These are phyloP conservation scores for Laticauda colubrina DNA, from an alignment of 2,113 vertebrate species.

Conservation along the genomic window DNA sequence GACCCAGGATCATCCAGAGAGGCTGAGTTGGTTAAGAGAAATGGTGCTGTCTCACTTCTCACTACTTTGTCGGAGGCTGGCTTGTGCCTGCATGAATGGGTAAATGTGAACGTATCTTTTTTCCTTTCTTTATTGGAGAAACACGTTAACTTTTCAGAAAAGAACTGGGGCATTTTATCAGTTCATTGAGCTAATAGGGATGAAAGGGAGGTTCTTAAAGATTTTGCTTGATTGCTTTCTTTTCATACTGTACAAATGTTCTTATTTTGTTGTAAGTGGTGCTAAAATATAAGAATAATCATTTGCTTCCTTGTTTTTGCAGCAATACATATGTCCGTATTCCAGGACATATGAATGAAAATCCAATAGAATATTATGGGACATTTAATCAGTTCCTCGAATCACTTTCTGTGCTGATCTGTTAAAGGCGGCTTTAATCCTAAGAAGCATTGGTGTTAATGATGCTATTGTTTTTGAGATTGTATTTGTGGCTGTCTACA, in stretches of 20 bases:
- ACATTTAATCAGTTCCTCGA: neutral
- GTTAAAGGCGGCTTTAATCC: neutral
- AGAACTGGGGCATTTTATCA: neutral
- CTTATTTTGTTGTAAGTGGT: neutral
- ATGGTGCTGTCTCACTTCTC: neutral
- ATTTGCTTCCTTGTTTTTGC: neutral
- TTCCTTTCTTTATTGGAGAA: neutral
- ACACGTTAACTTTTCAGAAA: neutral
- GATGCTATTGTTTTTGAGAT: neutral
- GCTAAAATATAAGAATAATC: neutral
- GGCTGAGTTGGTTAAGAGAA: neutral
- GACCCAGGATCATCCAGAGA: neutral
- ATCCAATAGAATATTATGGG: neutral
- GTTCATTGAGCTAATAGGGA: neutral
- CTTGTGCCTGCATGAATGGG: neutral
- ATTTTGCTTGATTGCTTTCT: neutral
- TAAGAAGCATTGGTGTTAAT: neutral
- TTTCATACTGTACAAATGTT: neutral
- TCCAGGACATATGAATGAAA: neutral
- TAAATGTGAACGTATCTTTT: neutral
- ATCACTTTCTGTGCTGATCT: neutral
- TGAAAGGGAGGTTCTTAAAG: neutral
- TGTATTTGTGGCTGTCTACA: neutral
- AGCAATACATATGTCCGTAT: neutral
- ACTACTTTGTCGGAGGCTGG: neutral